Conservation (phyloP, 2,888 invertebrate species). For the Julus scandinavius region DNA sequence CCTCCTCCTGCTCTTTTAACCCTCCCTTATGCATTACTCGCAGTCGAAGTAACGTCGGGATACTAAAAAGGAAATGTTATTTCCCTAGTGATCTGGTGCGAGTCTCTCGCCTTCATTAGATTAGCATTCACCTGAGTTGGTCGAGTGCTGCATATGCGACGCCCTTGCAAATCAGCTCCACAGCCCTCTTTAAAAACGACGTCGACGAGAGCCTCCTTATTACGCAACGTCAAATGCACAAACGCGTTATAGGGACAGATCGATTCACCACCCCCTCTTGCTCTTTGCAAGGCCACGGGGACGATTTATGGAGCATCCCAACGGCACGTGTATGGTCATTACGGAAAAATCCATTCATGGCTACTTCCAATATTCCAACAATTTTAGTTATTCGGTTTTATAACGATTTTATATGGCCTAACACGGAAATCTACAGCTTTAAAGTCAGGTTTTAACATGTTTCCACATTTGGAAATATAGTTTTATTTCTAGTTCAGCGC, state of each 20-base stretch:
- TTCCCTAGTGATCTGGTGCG: conserved; percentile 5
- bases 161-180: background rate
- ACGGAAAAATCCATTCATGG: background rate
- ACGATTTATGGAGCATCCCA: background rate
- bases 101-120: conserved; percentile 43
- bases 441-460: no score
- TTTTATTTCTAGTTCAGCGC: no score
- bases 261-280: background rate
- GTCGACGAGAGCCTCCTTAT: background rate
- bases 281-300: background rate
- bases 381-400: no score
- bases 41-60: conserved; percentile 9
- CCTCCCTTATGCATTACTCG: background rate
- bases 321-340: background rate
- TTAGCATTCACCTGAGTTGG: conserved; percentile 45
- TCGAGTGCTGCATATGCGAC: background rate
- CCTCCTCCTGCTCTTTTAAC: background rate
- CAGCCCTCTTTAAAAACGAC: background rate
- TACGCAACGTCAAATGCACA: conserved; percentile 7
- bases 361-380: no score
- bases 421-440: no score
- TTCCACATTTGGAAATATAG: no score
- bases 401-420: no score
- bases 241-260: background rate
- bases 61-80: conserved; percentile 40